Conservation (phyloP, 2,888 invertebrate genomes). For the Pristionchus mayeri region DNA sequence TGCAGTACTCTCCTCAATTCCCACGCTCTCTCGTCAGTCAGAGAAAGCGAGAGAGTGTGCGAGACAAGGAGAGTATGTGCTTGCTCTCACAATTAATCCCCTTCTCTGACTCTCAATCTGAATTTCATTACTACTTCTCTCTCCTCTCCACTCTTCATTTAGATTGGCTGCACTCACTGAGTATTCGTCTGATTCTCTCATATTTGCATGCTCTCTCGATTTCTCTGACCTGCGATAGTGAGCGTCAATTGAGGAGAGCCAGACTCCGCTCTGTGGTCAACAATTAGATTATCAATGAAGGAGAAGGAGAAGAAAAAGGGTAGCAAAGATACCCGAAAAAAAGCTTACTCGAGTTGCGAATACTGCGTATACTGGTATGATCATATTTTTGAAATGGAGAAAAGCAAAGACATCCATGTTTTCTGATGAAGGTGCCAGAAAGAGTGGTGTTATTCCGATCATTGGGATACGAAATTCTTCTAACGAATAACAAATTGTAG, state of each 20-base stretch:
- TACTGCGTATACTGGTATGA: too few species aligned
- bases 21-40: not conserved
- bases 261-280: not conserved
- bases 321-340: not conserved
- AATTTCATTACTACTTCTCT: slow-evolving; percentile 30
- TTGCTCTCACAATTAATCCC: not conserved
- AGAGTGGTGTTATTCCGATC: too few species aligned
- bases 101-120: slow-evolving; percentile 20
- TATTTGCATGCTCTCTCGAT: too few species aligned
- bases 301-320: not conserved
- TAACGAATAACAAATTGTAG: too few species aligned
- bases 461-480: too few species aligned
- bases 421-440: too few species aligned
- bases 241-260: not conserved
- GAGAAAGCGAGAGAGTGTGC: not conserved
- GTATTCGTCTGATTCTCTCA: not conserved
- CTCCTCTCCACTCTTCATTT: not conserved
- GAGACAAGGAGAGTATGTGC: not conserved
- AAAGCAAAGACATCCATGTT: too few species aligned
- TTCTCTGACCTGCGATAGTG: not conserved
- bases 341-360: not conserved
- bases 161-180: not conserved
- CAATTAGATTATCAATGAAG: not conserved
- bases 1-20: not conserved
- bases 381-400: too few species aligned